Evolutionary conservation across 2,113 vertebrate genomes (phyloP).

Genomic region (Urocynchramus pylzowi): DNA sequence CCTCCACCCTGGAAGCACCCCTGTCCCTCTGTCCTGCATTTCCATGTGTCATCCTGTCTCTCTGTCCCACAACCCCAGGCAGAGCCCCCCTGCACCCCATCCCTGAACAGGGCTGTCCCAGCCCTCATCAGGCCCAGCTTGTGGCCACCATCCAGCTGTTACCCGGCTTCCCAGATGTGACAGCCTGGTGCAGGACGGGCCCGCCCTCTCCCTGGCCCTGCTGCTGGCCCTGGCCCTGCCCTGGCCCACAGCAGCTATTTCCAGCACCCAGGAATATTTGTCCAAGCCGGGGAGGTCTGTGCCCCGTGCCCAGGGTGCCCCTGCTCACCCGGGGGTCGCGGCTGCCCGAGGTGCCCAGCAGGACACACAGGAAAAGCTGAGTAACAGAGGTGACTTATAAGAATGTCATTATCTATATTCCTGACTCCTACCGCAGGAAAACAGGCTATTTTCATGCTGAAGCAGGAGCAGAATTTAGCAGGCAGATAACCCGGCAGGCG

Average conservation of each 20-base stretch:
- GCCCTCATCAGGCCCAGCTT: background rate
- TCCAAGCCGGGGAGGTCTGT: background rate
- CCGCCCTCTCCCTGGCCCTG: background rate
- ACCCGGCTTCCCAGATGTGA: background rate
- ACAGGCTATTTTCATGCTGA: slow-evolving; percentile 50
- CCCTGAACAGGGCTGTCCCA: background rate
- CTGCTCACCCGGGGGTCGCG: background rate
- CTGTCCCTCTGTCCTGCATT: background rate
- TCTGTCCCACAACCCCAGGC: background rate
- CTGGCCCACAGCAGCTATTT: slow-evolving; percentile 25
- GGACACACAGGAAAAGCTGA: slow-evolving; percentile 52
- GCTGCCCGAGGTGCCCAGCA: background rate
- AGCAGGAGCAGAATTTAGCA: slow-evolving; percentile 55
- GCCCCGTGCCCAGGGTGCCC: background rate
- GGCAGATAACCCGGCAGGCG: slow-evolving; percentile 55
- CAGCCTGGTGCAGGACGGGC: background rate
- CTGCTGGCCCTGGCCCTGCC: background rate
- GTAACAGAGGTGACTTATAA: slow-evolving; percentile 61
- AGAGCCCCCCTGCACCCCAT: background rate
- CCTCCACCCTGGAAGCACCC: background rate
- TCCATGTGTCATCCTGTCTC: too few relatives aligned
- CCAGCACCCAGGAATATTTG: slow-evolving; percentile 1
- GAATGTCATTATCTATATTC: slow-evolving; percentile 64
- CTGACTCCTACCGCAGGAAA: slow-evolving; percentile 58
- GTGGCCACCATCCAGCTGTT: background rate